phyloP scores from a whole-genome alignment of 1,140 invertebrate genomes.

The Aphidius ervi region DNA sequence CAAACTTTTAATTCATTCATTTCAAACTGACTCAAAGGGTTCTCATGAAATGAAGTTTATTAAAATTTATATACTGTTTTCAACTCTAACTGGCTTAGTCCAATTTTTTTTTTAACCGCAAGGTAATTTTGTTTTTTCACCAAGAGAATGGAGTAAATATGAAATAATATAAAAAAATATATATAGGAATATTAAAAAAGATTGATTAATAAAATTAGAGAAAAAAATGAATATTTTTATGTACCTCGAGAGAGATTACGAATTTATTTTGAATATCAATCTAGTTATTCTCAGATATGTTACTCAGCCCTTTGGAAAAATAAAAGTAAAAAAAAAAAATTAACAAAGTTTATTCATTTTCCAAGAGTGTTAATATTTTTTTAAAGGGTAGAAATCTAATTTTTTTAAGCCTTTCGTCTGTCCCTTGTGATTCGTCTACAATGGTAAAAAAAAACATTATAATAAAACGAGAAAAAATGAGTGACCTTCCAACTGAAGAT shows the following conservation, averaged over 20 bases:
- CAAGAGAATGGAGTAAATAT: too few relatives aligned
- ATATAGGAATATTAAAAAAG: constrained; percentile 13
- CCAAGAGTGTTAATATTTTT: constrained; percentile 44
- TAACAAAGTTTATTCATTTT: constrained; percentile 37
- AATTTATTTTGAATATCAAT: constrained; percentile 42
- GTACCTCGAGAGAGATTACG: constrained; percentile 42
- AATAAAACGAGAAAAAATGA: constrained; percentile 8
- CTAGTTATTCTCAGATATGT: constrained; percentile 37
- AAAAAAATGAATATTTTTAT: constrained; percentile 23
- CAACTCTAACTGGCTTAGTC: neutral
- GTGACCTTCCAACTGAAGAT: constrained; percentile 11
- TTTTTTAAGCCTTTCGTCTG: constrained; percentile 35
- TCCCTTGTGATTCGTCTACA: constrained; percentile 5
- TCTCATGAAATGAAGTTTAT: constrained; percentile 40
- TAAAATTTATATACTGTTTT: constrained; percentile 44
- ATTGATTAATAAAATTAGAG: neutral
- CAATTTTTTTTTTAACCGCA: neutral
- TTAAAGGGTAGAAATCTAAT: constrained; percentile 48
- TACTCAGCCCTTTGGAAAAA: constrained; percentile 27
- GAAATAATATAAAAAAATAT: too few relatives aligned
- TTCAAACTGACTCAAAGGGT: constrained; percentile 45
- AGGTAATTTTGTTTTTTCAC: too few relatives aligned
- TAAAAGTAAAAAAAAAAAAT: constrained; percentile 24
- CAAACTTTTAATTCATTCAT: constrained; percentile 52
- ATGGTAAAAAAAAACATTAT: constrained; percentile 12